phyloP scores from a whole-genome alignment of 2,113 vertebrate genomes.

The Sialia sialis region DNA sequence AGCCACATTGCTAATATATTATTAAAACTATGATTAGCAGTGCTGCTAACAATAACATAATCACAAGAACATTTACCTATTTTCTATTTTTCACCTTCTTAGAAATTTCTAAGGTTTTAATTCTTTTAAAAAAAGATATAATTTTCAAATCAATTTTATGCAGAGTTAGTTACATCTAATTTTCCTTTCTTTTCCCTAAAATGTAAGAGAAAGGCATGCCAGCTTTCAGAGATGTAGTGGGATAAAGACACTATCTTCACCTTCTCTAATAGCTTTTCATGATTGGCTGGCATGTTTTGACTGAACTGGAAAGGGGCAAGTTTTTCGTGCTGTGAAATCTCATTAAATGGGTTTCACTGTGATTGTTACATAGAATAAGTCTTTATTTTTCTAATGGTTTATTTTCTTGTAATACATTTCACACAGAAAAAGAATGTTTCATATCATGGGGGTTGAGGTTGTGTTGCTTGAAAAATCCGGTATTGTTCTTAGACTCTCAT shows the following conservation, averaged over 20 bases:
- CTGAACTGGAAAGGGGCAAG: conserved; percentile 19
- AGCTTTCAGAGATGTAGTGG: not conserved
- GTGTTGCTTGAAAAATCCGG: not conserved
- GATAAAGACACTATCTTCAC: not conserved
- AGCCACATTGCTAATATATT: not conserved
- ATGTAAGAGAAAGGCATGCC: not conserved
- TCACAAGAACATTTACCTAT: not conserved
- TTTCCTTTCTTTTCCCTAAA: not conserved
- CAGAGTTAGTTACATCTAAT: not conserved
- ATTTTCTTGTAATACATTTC: not conserved
- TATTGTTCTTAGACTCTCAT: not conserved
- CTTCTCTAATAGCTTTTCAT: conserved; percentile 29
- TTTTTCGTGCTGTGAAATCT: conserved; percentile 10
- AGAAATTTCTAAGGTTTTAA: not conserved
- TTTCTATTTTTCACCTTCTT: not conserved
- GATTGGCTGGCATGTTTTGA: conserved; percentile 50
- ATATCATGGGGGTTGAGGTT: not conserved
- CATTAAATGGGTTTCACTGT: conserved; percentile 19
- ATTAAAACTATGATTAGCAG: not conserved
- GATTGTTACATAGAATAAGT: not conserved
- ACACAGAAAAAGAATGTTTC: not conserved
- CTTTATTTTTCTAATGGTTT: conserved; percentile 33
- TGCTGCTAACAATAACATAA: not conserved
- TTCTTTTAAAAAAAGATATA: not conserved
- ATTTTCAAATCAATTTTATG: not conserved